Base-by-base conservation (phyloP, 2,797 vertebrate species). In the Taenioides sp. region DNA sequence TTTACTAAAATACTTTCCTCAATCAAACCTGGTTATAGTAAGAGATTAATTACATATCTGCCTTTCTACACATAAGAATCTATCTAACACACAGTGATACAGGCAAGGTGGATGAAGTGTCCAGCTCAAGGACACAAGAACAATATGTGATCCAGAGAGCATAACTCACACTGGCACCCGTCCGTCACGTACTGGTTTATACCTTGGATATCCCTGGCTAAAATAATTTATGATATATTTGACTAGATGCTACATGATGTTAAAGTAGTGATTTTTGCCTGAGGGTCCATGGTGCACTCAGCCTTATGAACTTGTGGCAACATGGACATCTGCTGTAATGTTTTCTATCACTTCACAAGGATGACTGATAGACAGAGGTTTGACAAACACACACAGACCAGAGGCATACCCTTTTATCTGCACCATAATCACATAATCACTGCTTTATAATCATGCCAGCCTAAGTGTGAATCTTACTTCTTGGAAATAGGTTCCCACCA, bases 221-320 rank as follows among this genome's bases (percentile, higher is more conserved):
- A 17, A 60, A 28, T 31, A 27, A 31, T 10, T 28, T 10, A 20
- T 31, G 27, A 60, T 28, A 60, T 2, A 60, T 60, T 31, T 9
- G 31, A 62, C 31, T 34, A 63, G 18, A 63, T 1, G 17, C 16
- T 31, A 11, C 60, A 59, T 9, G 28, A 61, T 23, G 61, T 14
- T 14, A 43, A 40, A 63, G 37, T 22, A 22, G 28, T 40, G 28
- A n/a, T 18, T 2, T 34, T 37, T 62, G 18, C 58, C 58, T 69
- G 62, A 20, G 87, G 87, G 80, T 59, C 59, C 6, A 3, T 66
- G 59, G 69, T 75, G 80, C 78, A 78, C 77, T 85, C 59, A 81
- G 74, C 80, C 75, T 72, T 78, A 69, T 74, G 76, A 67, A 17
- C 87, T 71, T 82, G 81, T 82, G 79, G 82, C 62, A 80, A 86